Base-by-base conservation (phyloP, 2,888 invertebrate genomes). In the Archips xylosteana region DNA sequence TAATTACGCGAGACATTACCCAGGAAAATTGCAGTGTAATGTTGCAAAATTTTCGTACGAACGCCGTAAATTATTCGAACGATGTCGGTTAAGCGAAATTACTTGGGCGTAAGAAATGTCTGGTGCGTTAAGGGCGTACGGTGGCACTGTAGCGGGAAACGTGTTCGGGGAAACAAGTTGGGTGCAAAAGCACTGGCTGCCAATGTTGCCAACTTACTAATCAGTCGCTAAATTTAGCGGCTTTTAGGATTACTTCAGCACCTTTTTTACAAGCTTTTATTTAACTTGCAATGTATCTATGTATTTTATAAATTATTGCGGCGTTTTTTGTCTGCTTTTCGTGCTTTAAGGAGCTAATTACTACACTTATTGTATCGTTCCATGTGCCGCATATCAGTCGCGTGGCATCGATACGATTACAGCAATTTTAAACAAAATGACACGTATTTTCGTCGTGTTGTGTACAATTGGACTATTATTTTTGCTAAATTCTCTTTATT, bases 21-120 rank as follows among this genome's bases (percentile, higher is more conserved):
- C 74, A 32, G 34, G 64, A 57, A 74, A 71, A 71, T 70, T 70
- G 70, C 71, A 71, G 70, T 74, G 74, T 71, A 74, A 70, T 71
- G 71, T 74, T 74, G 70, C 75, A 73, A 75, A 72, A 65, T 75
- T 72, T 74, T 76, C 71, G 70, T 72, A 75, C 75, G 70, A 70
- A 71, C 65, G 72, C 68, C 72, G 66, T 75, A 75, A 71, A 75
- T 75, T 75, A 72, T 68, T 63, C 51, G 71, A 71, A 74, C 74
- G 74, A 74, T 74, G 74, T 74, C 70, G 74, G 74, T 74, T 74
- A 65, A 70, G 70, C 69, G 51, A 74, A 73, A 74, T 74, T 74
- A 74, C 70, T 65, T 70, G 74, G 72, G 72, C 70, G 74, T 70
- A 74, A 65, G 74, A 65, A 73, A 70, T 74, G 60, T 60, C 59